These are phyloP conservation scores for Xerus inauris DNA, from an alignment of 2,113 vertebrate genomes.

Conservation along the genomic window DNA sequence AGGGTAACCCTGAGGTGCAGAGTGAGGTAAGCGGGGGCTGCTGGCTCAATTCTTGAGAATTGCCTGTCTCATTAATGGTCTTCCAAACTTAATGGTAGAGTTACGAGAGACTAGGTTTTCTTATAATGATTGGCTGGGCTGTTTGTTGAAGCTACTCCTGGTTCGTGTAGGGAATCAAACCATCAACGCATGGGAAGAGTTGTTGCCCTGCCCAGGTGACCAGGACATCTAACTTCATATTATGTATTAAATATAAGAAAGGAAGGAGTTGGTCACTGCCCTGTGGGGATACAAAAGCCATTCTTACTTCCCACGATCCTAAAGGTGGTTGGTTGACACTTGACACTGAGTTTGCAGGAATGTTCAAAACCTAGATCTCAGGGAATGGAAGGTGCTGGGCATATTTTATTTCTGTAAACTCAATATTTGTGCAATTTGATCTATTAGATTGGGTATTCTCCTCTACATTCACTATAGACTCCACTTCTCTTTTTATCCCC, in stretches of 20 bases:
- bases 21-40: background rate
- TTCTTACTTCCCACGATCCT: background rate
- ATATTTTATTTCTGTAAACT: background rate
- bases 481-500: background rate
- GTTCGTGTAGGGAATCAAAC: background rate
- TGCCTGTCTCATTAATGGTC: background rate
- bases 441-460: background rate
- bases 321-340: background rate
- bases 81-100: background rate
- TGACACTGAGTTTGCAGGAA: background rate
- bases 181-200: background rate
- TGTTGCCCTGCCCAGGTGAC: background rate
- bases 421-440: background rate
- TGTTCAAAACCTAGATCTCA: background rate
- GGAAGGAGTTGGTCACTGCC: background rate
- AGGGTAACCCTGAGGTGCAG: background rate
- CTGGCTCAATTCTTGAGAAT: background rate
- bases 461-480: background rate
- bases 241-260: background rate
- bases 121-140: conserved; percentile 9
- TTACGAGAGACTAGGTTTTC: background rate
- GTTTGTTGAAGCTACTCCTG: background rate
- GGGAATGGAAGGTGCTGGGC: background rate
- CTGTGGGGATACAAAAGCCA: background rate
- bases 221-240: background rate